Percentiles rank a stretch among this genome's conserved stretches.
Evolutionary conservation across 2,797 vertebrate species (phyloP).

Genomic region (Neosilurus hyrtlii): DNA sequence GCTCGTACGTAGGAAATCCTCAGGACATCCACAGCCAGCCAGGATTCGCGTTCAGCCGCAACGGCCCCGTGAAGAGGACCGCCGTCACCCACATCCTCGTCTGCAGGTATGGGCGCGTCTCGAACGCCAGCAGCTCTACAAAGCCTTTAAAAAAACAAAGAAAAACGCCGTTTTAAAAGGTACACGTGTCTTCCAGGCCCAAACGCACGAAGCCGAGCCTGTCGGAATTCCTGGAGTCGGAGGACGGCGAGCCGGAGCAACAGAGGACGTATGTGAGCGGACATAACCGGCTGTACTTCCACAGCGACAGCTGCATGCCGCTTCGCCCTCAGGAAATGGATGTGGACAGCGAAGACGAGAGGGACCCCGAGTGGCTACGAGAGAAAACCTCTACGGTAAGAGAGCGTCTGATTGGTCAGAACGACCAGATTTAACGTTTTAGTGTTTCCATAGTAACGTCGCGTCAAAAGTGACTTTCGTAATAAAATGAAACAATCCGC

Average conservation of each 20-base stretch:
- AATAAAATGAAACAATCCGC: slow-evolving; percentile 18
- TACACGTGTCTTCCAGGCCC: slow-evolving; percentile 71
- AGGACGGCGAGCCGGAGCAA: slow-evolving; percentile 95
- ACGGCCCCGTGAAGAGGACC: slow-evolving; percentile 95
- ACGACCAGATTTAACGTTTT: not conserved
- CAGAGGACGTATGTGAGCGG: slow-evolving; percentile 95
- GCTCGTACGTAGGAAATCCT: slow-evolving; percentile 97
- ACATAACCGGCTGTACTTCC: slow-evolving; percentile 98
- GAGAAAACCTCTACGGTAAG: slow-evolving; percentile 95
- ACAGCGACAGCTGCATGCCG: slow-evolving; percentile 97
- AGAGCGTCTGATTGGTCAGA: not conserved
- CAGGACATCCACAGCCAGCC: slow-evolving; percentile 99
- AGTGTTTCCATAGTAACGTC: not conserved
- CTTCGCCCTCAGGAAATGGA: slow-evolving; percentile 98
- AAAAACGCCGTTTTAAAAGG: too few species aligned
- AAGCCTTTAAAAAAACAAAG: not conserved
- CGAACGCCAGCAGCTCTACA: not conserved
- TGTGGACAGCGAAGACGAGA: slow-evolving; percentile 95
- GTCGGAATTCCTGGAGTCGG: slow-evolving; percentile 95
- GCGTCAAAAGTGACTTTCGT: not conserved
- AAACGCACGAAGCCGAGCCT: slow-evolving; percentile 96
- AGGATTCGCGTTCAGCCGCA: slow-evolving; percentile 97
- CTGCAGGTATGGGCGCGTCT: slow-evolving; percentile 78
- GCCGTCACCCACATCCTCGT: slow-evolving; percentile 95
- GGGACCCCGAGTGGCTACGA: slow-evolving; percentile 94